phyloP scores from a whole-genome alignment of 2,797 vertebrate species.

The Coendou prehensilis region DNA sequence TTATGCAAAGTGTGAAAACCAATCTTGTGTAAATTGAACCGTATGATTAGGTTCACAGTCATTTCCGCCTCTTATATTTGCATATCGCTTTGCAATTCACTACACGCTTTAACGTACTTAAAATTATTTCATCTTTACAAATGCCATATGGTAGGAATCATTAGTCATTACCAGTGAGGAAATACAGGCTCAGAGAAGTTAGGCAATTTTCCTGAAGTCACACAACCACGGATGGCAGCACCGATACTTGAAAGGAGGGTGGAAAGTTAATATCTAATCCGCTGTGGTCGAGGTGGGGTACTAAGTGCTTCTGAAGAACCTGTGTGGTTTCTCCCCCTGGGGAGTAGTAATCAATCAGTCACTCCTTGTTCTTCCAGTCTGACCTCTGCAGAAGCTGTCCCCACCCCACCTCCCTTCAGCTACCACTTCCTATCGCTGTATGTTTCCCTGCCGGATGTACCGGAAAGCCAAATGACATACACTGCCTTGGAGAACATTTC shows the following conservation, averaged over 20 bases:
- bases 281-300: not conserved
- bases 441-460: not conserved
- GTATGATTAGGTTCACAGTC: not conserved
- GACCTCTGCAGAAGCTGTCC: not conserved
- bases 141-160: slow-evolving; percentile 13
- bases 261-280: not conserved
- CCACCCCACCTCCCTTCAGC: not conserved
- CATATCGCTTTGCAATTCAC: slow-evolving; percentile 11
- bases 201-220: slow-evolving; percentile 58
- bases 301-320: not conserved
- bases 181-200: slow-evolving; percentile 64
- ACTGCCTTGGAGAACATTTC: not conserved
- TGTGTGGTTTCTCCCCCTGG: not conserved
- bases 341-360: not conserved
- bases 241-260: not conserved
- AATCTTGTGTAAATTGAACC: not conserved
- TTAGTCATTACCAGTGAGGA: slow-evolving; percentile 68
- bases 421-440: not conserved
- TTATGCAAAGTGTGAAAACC: slow-evolving; percentile 24
- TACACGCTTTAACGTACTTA: not conserved
- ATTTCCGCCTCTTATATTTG: not conserved
- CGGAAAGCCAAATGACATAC: not conserved
- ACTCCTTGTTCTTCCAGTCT: not conserved
- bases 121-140: slow-evolving; percentile 67
- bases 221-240: not conserved